A percentile compares a stretch with the other conserved stretches of the same genome.
phyloP scores from a whole-genome alignment of 2,888 invertebrate genomes.

The Mythimna vitellina region DNA sequence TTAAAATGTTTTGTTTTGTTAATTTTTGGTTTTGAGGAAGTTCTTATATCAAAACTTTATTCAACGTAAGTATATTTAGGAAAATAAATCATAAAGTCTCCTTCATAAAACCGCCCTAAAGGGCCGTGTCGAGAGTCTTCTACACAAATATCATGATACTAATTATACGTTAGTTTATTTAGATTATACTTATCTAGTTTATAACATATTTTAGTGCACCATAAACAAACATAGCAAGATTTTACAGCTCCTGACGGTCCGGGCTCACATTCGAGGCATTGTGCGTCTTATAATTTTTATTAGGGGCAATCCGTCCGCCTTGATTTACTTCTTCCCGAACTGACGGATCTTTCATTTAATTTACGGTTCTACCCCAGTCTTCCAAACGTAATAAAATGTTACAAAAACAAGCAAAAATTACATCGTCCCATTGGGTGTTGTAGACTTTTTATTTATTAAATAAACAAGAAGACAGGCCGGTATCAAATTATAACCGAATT shows the following conservation, averaged over 20 bases:
- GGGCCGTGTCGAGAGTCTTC: conserved; percentile 70
- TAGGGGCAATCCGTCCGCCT: conserved; percentile 90
- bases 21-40: conserved; percentile 44
- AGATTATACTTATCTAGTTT: conserved; percentile 90
- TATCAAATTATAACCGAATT: conserved; percentile 21
- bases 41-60: conserved; percentile 23
- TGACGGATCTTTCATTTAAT: conserved; percentile 90
- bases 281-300: conserved; percentile 91
- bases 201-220: conserved; percentile 90
- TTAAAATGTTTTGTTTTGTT: conserved; percentile 58
- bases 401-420: conserved; percentile 89
- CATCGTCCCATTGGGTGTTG: conserved; percentile 72
- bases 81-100: conserved; percentile 73
- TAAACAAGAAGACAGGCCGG: conserved; percentile 34
- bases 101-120: conserved; percentile 73
- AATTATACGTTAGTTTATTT: conserved; percentile 89
- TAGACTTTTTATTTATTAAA: conserved; percentile 63
- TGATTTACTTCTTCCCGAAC: conserved; percentile 91
- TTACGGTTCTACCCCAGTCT: conserved; percentile 88
- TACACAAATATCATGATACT: conserved; percentile 85
- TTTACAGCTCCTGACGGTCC: conserved; percentile 89
- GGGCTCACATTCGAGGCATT: conserved; percentile 88
- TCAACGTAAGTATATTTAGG: conserved; percentile 28
- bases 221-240: conserved; percentile 90
- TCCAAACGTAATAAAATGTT: conserved; percentile 86